phyloP scores from a whole-genome alignment of 2,888 invertebrate genomes.

The Drosophila falleni region DNA sequence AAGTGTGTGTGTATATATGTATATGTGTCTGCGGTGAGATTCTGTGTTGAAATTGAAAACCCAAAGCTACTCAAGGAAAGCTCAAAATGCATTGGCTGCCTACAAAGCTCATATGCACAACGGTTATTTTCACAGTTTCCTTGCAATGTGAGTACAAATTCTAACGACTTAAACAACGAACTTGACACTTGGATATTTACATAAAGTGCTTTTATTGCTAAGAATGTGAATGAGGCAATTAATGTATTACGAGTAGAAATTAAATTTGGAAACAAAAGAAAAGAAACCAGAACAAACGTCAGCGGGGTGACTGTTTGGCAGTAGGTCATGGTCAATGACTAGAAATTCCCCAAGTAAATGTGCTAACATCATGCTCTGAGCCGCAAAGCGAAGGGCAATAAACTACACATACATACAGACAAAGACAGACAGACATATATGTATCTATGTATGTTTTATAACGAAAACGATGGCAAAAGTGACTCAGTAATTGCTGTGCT shows the following conservation, averaged over 20 bases:
- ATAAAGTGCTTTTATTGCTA: neutral
- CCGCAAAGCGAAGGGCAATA: slow-evolving; percentile 75
- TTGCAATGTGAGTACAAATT: slow-evolving; percentile 55
- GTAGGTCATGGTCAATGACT: slow-evolving; percentile 72
- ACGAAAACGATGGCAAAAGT: slow-evolving; percentile 57
- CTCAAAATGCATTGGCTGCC: slow-evolving; percentile 43
- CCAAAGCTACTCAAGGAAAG: slow-evolving; percentile 8
- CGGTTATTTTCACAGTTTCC: slow-evolving; percentile 37
- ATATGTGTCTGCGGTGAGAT: slow-evolving; percentile 1
- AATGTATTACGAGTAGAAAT: neutral
- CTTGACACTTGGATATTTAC: slow-evolving; percentile 19
- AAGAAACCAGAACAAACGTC: slow-evolving; percentile 53
- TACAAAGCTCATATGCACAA: slow-evolving; percentile 16
- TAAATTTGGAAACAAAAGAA: slow-evolving; percentile 47
- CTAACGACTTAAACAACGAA: slow-evolving; percentile 66
- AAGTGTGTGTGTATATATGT: neutral
- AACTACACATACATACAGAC: slow-evolving; percentile 49
- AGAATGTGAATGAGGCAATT: slow-evolving; percentile 5
- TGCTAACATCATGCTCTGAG: slow-evolving; percentile 59
- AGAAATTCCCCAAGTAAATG: slow-evolving; percentile 70
- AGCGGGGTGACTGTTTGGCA: slow-evolving; percentile 24
- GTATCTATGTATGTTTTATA: neutral
- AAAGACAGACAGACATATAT: slow-evolving; percentile 15
- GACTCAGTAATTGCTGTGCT: slow-evolving; percentile 73
- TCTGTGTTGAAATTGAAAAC: neutral